Evolutionary conservation across 2,888 invertebrate species (phyloP), one percentile per base, ranked within the genome.

Genomic region (Bombylius major): DNA sequence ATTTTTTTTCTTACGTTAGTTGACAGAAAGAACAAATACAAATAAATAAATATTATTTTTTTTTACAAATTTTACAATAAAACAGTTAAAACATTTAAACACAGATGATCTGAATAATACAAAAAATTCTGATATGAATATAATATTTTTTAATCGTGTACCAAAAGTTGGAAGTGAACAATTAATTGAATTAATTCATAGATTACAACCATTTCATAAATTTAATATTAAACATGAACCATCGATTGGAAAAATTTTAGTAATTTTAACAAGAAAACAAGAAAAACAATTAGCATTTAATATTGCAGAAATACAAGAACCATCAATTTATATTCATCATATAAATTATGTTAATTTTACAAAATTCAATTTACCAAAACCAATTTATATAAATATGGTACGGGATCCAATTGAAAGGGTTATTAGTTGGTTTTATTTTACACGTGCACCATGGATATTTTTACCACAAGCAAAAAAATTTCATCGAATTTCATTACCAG

Each of bases 111-210:
- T 92, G 57, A 92, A 92, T 75, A 91, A 91, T 69, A 91, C 91
- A 1, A 79, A 79, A 33, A 79, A 83, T 52, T 84, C 89, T 0
- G 82, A 81, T 55, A 78, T 82, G 34, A 82, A 89, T 47, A 78
- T 89, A 14, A 70, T 93, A 49, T 89, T 92, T 76, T 93, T 92
- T 76, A 93, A 93, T 74, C 79, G 92, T 12, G 91, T 89, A 53
- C 91, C 93, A 14, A 93, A 93, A 75, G 91, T 91, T 51, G 93
- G 92, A 58, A 89, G 89, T 55, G 90, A 91, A 75, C 87, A 90
- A 5, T 82, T 92, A 68, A 87, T 92, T 85, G 89, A 91, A 69
- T 76, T 89, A 33, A 71, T 89, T 33, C 71, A 86, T 60, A 74
- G 84, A 58, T 73, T 7, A 36, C 34, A 36, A 36, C 34, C 34